Evolutionary conservation across 2,113 vertebrate genomes (phyloP).

Genomic region (Proteles cristata): DNA sequence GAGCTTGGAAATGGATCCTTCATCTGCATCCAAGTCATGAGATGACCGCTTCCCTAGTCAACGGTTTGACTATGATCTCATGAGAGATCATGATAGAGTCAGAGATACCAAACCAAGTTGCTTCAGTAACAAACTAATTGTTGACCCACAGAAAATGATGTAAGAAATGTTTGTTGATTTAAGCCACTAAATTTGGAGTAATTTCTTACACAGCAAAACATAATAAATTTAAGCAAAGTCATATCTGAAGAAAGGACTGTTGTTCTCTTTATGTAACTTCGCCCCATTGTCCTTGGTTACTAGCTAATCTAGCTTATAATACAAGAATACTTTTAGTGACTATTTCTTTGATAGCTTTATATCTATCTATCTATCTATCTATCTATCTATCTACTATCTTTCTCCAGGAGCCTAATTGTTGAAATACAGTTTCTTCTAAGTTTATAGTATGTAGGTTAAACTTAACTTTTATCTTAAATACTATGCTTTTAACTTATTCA

Average conservation of each 20-base stretch:
- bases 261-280: neutral
- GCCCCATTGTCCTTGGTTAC: neutral
- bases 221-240: neutral
- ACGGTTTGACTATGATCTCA: neutral
- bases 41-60: neutral
- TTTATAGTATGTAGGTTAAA: neutral
- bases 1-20: no score
- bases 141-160: neutral
- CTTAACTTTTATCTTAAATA: neutral
- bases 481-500: neutral
- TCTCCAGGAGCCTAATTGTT: neutral
- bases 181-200: neutral
- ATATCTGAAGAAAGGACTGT: neutral
- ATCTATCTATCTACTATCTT: neutral
- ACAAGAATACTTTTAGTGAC: neutral
- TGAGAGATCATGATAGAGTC: neutral
- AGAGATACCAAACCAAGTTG: neutral
- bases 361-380: neutral
- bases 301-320: neutral
- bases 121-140: neutral
- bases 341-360: neutral
- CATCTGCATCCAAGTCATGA: neutral
- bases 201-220: neutral
- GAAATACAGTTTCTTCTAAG: neutral
- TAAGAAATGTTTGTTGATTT: neutral